These are phyloP conservation scores for Lutraria lutraria DNA, from an alignment of 2,888 invertebrate species.

Conservation along the genomic window DNA sequence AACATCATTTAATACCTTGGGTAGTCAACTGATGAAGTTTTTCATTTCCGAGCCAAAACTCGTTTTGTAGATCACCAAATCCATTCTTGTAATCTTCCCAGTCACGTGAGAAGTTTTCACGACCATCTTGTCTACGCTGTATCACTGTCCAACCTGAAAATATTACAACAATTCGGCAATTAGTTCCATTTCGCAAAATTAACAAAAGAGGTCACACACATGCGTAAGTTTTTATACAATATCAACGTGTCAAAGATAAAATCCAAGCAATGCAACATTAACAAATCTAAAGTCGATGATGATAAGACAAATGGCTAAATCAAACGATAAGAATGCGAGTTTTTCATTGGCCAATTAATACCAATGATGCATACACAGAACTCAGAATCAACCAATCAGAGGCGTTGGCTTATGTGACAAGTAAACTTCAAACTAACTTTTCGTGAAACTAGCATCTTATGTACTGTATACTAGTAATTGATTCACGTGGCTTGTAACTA, in stretches of 20 bases:
- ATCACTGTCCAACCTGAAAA: slow-evolving; percentile 91
- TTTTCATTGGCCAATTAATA: too few relatives aligned
- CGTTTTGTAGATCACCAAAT: slow-evolving; percentile 92
- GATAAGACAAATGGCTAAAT: too few relatives aligned
- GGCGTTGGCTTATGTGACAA: too few relatives aligned
- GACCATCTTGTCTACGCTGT: slow-evolving; percentile 93
- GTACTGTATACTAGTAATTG: too few relatives aligned
- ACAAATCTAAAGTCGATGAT: too few relatives aligned
- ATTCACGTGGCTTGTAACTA: too few relatives aligned
- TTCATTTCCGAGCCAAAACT: slow-evolving; percentile 96
- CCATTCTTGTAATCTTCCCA: slow-evolving; percentile 94
- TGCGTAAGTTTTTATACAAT: neutral
- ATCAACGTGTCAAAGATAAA: slow-evolving; percentile 14
- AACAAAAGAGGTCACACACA: neutral
- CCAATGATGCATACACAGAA: too few relatives aligned
- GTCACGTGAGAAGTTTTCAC: slow-evolving; percentile 93
- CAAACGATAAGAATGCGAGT: too few relatives aligned
- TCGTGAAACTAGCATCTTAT: too few relatives aligned
- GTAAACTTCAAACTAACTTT: too few relatives aligned
- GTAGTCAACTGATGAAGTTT: slow-evolving; percentile 92
- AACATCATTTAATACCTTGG: slow-evolving; percentile 76
- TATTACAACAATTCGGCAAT: neutral
- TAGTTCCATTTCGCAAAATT: slow-evolving; percentile 8
- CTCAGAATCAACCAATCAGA: too few relatives aligned
- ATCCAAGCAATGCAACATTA: too few relatives aligned